Percentiles rank a stretch among this genome's conserved stretches.
These are phyloP conservation scores for Odontothrips loti DNA, from an alignment of 2,888 invertebrate species.

Conservation along the genomic window DNA sequence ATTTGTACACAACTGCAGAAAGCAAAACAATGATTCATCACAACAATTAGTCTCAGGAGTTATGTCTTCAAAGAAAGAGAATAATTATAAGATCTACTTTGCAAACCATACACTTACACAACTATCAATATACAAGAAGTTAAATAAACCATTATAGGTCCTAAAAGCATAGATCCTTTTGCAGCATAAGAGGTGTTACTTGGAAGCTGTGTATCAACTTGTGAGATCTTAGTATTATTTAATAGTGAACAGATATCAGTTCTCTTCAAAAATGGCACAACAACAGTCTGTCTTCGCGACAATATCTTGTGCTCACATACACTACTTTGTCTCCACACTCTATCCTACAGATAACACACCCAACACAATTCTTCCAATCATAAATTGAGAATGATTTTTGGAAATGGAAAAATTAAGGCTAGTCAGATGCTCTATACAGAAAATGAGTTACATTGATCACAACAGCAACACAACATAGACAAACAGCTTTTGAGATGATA, in stretches of 20 bases:
- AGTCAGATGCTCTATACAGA: neutral
- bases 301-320: neutral
- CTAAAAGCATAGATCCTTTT: too few species aligned
- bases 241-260: neutral
- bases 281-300: neutral
- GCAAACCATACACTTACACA: neutral
- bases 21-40: neutral
- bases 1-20: slow-evolving; percentile 10
- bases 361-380: neutral
- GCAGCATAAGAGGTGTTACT: too few species aligned
- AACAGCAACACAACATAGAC: too few species aligned
- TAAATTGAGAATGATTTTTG: neutral
- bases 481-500: neutral
- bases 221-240: neutral
- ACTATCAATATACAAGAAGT: neutral
- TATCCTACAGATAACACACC: neutral
- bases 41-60: neutral
- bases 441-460: neutral
- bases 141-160: too few species aligned
- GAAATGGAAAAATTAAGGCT: neutral
- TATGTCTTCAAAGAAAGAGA: too few species aligned
- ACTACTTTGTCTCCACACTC: neutral
- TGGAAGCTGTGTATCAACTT: too few species aligned
- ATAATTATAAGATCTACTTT: too few species aligned
- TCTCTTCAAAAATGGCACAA: neutral